Evolutionary conservation across 2,888 invertebrate species (phyloP).

Genomic region (Sphinx pinastri): DNA sequence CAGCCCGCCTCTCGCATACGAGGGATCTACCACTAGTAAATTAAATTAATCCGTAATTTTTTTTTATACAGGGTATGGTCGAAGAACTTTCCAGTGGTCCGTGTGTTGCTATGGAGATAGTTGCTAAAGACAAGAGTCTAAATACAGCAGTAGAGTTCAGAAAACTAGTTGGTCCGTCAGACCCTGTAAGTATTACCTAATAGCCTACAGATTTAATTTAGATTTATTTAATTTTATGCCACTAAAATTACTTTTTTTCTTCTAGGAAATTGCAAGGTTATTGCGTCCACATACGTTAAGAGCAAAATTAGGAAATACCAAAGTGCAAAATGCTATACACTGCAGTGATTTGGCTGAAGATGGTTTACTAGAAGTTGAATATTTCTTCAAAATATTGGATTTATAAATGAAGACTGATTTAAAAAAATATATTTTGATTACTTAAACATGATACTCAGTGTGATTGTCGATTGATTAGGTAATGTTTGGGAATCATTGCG

Average conservation of each 20-base stretch:
- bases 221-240: no score
- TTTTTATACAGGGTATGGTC: constrained; percentile 88
- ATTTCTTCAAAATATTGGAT: constrained; percentile 89
- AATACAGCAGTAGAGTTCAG: constrained; percentile 89
- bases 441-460: constrained; percentile 36
- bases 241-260: constrained; percentile 31
- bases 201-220: neutral
- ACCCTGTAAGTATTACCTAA: constrained; percentile 89
- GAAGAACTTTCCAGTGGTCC: constrained; percentile 93
- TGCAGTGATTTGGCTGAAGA: constrained; percentile 97
- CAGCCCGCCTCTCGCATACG: no score
- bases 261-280: constrained; percentile 93
- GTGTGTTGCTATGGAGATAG: constrained; percentile 93
- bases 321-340: constrained; percentile 94
- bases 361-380: constrained; percentile 91
- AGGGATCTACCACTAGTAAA: no score
- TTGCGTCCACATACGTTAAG: constrained; percentile 92
- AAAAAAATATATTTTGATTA: constrained; percentile 32
- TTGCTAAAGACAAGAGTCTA: constrained; percentile 82
- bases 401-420: constrained; percentile 57
- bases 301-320: constrained; percentile 92
- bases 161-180: constrained; percentile 93
- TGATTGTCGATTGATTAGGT: constrained; percentile 15
- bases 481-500: neutral
- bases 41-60: no score